A percentile compares a stretch with the other conserved stretches of the same genome.
phyloP scores from a whole-genome alignment of 37 sponge, comb jelly and placozoan genomes.

The Halichondria panicea region DNA sequence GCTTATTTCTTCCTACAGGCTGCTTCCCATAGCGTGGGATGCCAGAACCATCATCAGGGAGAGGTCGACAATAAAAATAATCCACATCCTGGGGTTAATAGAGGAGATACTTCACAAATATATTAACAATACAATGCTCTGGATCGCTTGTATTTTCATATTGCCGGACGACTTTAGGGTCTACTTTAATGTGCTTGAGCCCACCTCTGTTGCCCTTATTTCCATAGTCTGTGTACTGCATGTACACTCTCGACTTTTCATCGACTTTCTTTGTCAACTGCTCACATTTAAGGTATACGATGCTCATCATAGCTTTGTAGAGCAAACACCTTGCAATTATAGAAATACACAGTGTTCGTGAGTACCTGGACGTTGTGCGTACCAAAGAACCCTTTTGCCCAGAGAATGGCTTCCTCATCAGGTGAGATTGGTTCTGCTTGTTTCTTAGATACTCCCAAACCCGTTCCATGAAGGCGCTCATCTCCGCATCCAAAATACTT shows the following conservation, averaged over 20 bases:
- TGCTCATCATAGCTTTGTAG: slow-evolving; percentile 15
- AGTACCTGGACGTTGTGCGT: neutral
- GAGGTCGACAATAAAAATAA: slow-evolving; percentile 14
- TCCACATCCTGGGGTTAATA: neutral
- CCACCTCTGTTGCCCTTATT: slow-evolving; percentile 29
- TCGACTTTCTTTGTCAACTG: slow-evolving; percentile 5
- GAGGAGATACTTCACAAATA: neutral
- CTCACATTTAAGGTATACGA: neutral
- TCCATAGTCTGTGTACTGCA: slow-evolving; percentile 13
- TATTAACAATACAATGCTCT: slow-evolving; percentile 12
- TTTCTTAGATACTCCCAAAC: neutral
- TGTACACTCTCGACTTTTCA: neutral
- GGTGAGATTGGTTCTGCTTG: slow-evolving; percentile 26
- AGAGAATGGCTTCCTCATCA: slow-evolving; percentile 21
- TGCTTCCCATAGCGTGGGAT: neutral
- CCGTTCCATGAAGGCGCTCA: slow-evolving; percentile 17
- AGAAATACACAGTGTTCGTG: slow-evolving; percentile 14
- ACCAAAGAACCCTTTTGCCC: slow-evolving; percentile 10
- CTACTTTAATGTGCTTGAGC: slow-evolving; percentile 13
- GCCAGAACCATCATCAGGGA: slow-evolving; percentile 3
- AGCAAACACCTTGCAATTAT: slow-evolving; percentile 16
- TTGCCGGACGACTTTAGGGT: neutral
- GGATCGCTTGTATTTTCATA: slow-evolving; percentile 2
- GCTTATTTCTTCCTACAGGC: slow-evolving; percentile 1
- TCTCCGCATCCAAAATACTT: slow-evolving; percentile 34